phyloP scores from a whole-genome alignment of 2,888 invertebrate genomes.

The Augochlorella aurata region DNA sequence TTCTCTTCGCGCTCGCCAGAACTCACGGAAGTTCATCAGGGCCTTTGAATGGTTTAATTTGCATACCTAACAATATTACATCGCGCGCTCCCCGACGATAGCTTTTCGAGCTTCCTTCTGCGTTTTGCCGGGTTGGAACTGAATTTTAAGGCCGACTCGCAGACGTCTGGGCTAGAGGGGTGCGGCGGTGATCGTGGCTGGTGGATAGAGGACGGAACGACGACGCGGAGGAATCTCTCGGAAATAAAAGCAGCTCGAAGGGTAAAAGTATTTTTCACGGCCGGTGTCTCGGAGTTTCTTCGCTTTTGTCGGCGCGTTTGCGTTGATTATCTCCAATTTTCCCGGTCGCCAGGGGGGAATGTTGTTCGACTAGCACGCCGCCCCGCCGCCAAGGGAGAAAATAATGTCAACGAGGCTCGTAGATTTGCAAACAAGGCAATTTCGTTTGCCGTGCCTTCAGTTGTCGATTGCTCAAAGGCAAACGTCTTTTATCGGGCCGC shows the following conservation, averaged over 20 bases:
- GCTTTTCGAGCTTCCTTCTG: slow-evolving; percentile 53
- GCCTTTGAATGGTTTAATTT: slow-evolving; percentile 71
- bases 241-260: slow-evolving; percentile 11
- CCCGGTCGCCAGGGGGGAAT: not conserved
- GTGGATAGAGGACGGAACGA: not conserved
- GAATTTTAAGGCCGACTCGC: slow-evolving; percentile 36
- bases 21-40: slow-evolving; percentile 68
- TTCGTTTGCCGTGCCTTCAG: slow-evolving; percentile 3
- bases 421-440: slow-evolving; percentile 27
- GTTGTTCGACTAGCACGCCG: slow-evolving; percentile 6
- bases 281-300: not conserved
- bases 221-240: too few species aligned
- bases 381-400: not conserved
- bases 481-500: not conserved
- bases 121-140: slow-evolving; percentile 23
- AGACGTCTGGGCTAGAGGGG: too few species aligned
- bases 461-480: slow-evolving; percentile 18
- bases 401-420: slow-evolving; percentile 15
- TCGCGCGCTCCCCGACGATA: slow-evolving; percentile 57
- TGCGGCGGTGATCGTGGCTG: too few species aligned
- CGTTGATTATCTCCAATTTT: slow-evolving; percentile 28
- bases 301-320: not conserved
- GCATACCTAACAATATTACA: slow-evolving; percentile 71
- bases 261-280: slow-evolving; percentile 15
- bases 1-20: slow-evolving; percentile 38